These are phyloP conservation scores for Molorchus minor DNA, from an alignment of 2,888 invertebrate species.

Conservation along the genomic window DNA sequence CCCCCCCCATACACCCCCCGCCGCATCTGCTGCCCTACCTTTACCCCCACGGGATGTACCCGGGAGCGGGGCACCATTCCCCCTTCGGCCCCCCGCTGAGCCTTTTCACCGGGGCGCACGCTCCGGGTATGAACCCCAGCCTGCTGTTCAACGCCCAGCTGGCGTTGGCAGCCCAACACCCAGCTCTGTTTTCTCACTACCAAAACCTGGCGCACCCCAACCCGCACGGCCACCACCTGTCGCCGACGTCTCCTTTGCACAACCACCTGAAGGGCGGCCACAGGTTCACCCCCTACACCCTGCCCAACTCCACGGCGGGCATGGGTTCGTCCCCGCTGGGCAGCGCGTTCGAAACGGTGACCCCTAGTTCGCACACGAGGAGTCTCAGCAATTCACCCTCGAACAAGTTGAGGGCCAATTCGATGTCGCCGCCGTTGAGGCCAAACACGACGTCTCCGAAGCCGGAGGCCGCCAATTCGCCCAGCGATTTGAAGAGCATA, in stretches of 20 bases:
- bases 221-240: conserved; percentile 63
- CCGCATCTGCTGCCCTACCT: conserved; percentile 90
- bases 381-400: conserved; percentile 72
- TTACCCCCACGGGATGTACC: conserved; percentile 89
- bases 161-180: conserved; percentile 88
- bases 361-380: conserved; percentile 76
- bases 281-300: conserved; percentile 89
- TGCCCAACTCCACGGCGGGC: conserved; percentile 69
- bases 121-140: conserved; percentile 80
- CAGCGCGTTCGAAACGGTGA: conserved; percentile 90
- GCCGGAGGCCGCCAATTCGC: conserved; percentile 67
- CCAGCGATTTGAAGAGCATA: conserved; percentile 92
- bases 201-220: conserved; percentile 72
- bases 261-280: conserved; percentile 77
- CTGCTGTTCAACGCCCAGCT: conserved; percentile 89
- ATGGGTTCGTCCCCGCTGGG: conserved; percentile 71
- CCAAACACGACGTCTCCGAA: conserved; percentile 68
- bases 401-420: conserved; percentile 62
- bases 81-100: conserved; percentile 77
- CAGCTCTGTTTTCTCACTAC: conserved; percentile 77
- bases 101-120: conserved; percentile 68
- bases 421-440: conserved; percentile 66
- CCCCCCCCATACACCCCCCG: conserved; percentile 91
- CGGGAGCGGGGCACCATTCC: conserved; percentile 69
- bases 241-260: conserved; percentile 71